A percentile compares a stretch with the other conserved stretches of the same genome.
These are phyloP conservation scores for Conops quadrifasciatus DNA, from an alignment of 2,888 invertebrate species.

Conservation along the genomic window DNA sequence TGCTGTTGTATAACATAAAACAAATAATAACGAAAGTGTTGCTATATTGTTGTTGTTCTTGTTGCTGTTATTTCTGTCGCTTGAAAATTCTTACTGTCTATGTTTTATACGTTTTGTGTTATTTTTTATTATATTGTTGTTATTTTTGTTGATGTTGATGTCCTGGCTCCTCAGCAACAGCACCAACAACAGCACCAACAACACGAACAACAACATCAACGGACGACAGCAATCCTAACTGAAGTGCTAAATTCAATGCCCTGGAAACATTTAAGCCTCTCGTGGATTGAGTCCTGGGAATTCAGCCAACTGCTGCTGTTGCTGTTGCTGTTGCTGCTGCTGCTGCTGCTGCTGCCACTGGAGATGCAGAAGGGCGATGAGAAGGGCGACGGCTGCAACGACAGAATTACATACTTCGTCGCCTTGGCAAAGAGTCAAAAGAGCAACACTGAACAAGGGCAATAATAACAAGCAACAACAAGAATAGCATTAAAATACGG, in stretches of 20 bases:
- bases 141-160: background rate
- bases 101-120: background rate
- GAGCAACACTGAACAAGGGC: background rate
- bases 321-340: background rate
- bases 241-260: slow-evolving; percentile 35
- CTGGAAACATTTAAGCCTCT: slow-evolving; percentile 36
- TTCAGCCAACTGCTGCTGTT: slow-evolving; percentile 23
- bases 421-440: slow-evolving; percentile 21
- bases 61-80: slow-evolving; percentile 2
- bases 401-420: background rate
- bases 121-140: background rate
- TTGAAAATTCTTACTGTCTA: too few species aligned
- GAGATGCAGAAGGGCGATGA: too few species aligned
- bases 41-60: slow-evolving; percentile 17
- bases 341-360: background rate
- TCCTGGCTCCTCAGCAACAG: too few species aligned
- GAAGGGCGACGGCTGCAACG: background rate
- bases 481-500: background rate
- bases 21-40: too few species aligned
- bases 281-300: slow-evolving; percentile 31
- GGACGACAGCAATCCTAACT: slow-evolving; percentile 18
- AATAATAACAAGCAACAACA: too few species aligned
- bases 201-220: background rate
- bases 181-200: too few species aligned
- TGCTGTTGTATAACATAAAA: too few species aligned